Conservation (phyloP, 1,140 invertebrate species). For the Nymphalis io region DNA sequence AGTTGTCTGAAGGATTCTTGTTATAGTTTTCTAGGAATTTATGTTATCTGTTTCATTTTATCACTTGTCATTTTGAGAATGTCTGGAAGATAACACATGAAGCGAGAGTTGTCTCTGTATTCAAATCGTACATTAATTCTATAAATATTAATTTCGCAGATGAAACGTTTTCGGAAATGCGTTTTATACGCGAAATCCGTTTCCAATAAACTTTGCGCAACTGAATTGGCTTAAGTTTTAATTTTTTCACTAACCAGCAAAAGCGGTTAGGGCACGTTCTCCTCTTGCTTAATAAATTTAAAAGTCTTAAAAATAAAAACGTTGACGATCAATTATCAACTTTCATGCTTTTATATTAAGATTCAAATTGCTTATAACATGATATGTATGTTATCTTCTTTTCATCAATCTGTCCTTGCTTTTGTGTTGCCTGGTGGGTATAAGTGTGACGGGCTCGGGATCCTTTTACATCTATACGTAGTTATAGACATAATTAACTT, state of each 20-base stretch:
- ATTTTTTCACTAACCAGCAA: conserved; percentile 71
- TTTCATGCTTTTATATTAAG: conserved; percentile 53
- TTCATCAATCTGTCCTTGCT: conserved; percentile 53
- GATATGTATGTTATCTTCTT: conserved; percentile 34
- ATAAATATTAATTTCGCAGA: not conserved
- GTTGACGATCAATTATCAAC: conserved; percentile 48
- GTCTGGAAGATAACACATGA: conserved; percentile 44
- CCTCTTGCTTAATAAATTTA: conserved; percentile 56
- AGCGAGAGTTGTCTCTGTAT: conserved; percentile 27
- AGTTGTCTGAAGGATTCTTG: conserved; percentile 29
- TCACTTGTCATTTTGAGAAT: conserved; percentile 48
- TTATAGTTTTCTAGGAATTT: conserved; percentile 53
- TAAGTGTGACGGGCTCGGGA: conserved; percentile 73
- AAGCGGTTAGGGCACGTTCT: conserved; percentile 77
- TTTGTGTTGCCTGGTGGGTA: conserved; percentile 73
- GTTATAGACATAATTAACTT: conserved; percentile 74
- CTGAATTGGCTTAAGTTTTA: conserved; percentile 44
- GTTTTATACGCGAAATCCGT: conserved; percentile 8
- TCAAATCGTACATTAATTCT: not conserved
- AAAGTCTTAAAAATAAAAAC: conserved; percentile 51
- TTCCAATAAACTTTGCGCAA: conserved; percentile 31
- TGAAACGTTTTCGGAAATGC: conserved; percentile 10
- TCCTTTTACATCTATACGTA: conserved; percentile 73
- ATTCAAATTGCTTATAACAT: conserved; percentile 44
- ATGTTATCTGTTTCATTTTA: conserved; percentile 53